Conservation (phyloP, 2,113 vertebrate species). For the Chaetura pelagica region DNA sequence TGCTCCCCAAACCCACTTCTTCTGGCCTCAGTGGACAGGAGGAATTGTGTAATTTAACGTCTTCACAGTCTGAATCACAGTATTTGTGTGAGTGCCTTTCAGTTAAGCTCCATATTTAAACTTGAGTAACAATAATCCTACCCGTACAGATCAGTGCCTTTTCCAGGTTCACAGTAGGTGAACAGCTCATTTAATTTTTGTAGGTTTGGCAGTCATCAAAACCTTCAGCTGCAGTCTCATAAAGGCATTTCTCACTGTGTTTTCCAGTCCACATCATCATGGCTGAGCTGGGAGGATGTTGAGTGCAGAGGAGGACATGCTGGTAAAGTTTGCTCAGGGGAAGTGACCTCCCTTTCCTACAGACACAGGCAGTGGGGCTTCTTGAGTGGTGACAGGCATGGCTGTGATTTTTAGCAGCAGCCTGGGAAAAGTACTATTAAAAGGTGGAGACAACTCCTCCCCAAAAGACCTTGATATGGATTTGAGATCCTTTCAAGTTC, state of each 20-base stretch:
- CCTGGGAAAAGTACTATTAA: not conserved
- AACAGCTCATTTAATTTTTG: not conserved
- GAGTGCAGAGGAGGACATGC: fast-evolving
- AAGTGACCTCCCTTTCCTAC: not conserved
- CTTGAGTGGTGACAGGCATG: not conserved
- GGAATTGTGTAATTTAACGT: not conserved
- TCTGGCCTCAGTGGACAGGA: not conserved
- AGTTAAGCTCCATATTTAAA: not conserved
- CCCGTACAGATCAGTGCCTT: not conserved
- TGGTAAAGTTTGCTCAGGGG: not conserved
- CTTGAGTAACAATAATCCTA: not conserved
- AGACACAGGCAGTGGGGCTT: not conserved
- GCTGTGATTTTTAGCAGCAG: not conserved
- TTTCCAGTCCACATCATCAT: fast-evolving
- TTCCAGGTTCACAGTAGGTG: not conserved
- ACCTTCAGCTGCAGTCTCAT: not conserved
- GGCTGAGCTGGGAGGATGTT: not conserved
- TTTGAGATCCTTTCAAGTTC: not conserved
- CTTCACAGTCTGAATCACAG: not conserved
- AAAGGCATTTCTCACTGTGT: not conserved
- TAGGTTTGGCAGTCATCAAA: not conserved
- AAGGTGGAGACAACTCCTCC: not conserved
- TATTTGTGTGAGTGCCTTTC: not conserved
- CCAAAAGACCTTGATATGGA: not conserved
- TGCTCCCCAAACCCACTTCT: not conserved